Conservation (phyloP, 2,888 invertebrate genomes). For the Tribolium freemani region DNA sequence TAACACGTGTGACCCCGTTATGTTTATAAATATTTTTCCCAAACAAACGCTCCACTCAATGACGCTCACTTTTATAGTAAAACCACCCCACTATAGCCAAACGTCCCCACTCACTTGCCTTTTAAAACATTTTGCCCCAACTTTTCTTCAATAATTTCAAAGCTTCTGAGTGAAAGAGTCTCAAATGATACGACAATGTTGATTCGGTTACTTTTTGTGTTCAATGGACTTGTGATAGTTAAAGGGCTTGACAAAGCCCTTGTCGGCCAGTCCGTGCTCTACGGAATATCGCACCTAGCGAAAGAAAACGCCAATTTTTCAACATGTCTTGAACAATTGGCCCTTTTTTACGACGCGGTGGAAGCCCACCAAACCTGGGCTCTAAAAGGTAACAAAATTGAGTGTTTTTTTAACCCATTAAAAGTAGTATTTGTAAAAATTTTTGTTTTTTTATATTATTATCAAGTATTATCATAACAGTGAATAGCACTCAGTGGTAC, state of each 20-base stretch:
- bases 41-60: not conserved
- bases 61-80: conserved; percentile 8
- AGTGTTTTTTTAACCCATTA: no score
- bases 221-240: not conserved
- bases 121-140: conserved; percentile 17
- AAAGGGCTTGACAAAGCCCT: conserved; percentile 42
- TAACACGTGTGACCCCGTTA: conserved; percentile 7
- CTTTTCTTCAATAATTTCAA: conserved; percentile 23
- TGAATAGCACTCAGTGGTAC: no score
- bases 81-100: conserved; percentile 12
- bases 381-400: conserved; percentile 61
- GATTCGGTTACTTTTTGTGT: conserved; percentile 3
- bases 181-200: conserved; percentile 11
- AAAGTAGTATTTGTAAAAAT: no score
- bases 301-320: conserved; percentile 42
- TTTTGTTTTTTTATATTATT: not conserved
- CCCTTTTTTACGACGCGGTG: conserved; percentile 51
- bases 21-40: conserved; percentile 2
- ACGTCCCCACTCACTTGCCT: not conserved
- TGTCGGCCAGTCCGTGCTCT: conserved; percentile 54
- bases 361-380: conserved; percentile 58
- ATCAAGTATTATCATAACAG: not conserved
- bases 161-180: not conserved
- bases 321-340: conserved; percentile 53
- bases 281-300: conserved; percentile 55